A percentile compares a stretch with the other conserved stretches of the same genome.
Evolutionary conservation across 2,888 invertebrate genomes (phyloP).

Genomic region (Sphaeridia pumilis): DNA sequence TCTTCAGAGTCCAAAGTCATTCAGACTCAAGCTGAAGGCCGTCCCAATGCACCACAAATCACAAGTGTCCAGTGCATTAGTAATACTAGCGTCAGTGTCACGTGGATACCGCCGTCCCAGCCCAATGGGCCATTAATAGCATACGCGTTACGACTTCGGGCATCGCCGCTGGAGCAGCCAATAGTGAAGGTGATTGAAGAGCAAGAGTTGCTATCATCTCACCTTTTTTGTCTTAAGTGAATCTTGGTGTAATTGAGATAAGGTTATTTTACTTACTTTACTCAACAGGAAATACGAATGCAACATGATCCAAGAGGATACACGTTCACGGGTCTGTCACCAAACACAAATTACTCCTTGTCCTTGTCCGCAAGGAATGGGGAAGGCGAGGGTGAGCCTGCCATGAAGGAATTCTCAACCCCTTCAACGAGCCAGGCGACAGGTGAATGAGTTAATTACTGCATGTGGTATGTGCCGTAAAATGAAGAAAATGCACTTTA

Average conservation of each 20-base stretch:
- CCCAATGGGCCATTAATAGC: slow-evolving; percentile 32
- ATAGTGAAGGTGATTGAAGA: slow-evolving; percentile 27
- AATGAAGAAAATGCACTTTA: background rate
- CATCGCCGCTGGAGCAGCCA: slow-evolving; percentile 21
- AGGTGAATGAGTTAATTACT: background rate
- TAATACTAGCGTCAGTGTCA: slow-evolving; percentile 33
- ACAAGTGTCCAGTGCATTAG: slow-evolving; percentile 33
- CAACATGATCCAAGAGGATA: slow-evolving; percentile 29
- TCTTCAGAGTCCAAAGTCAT: slow-evolving; percentile 28
- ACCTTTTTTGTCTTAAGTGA: background rate
- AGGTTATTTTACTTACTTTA: slow-evolving; percentile 1
- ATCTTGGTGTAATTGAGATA: too few relatives aligned
- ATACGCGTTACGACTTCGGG: slow-evolving; percentile 28
- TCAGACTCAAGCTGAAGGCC: slow-evolving; percentile 27
- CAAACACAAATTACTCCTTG: slow-evolving; percentile 34
- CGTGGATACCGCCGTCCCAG: slow-evolving; percentile 33
- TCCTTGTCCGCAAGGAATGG: slow-evolving; percentile 31
- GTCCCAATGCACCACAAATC: slow-evolving; percentile 31
- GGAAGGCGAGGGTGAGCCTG: slow-evolving; percentile 34
- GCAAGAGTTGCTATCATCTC: background rate
- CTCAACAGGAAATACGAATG: slow-evolving; percentile 31
- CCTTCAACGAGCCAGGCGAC: slow-evolving; percentile 21
- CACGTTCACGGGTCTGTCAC: slow-evolving; percentile 32
- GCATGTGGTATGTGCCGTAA: background rate
- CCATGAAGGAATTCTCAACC: slow-evolving; percentile 25